phyloP scores from a whole-genome alignment of 2,888 invertebrate genomes.

The Calliopum simillimum region DNA sequence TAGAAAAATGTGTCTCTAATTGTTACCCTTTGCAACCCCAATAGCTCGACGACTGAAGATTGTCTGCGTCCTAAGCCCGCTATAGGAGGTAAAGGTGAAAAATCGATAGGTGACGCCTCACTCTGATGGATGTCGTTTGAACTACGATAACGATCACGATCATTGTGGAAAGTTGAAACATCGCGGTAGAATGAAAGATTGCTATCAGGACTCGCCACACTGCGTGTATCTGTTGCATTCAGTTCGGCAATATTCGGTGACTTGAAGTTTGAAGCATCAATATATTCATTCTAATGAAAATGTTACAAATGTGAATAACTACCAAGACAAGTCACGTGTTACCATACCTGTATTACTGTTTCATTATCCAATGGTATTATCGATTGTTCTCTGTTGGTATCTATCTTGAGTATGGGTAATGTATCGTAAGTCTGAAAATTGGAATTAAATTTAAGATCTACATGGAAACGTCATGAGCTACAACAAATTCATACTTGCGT shows the following conservation, averaged over 20 bases:
- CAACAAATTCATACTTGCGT: conserved; percentile 76
- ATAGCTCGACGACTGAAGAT: conserved; percentile 54
- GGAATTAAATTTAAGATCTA: not conserved
- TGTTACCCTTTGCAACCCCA: conserved; percentile 58
- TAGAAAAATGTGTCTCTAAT: not conserved
- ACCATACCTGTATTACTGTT: conserved; percentile 2
- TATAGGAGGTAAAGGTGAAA: conserved; percentile 38
- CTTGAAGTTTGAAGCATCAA: no score
- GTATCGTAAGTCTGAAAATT: conserved; percentile 71
- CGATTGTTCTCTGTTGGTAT: conserved; percentile 34
- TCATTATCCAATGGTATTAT: not conserved
- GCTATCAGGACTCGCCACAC: conserved; percentile 48
- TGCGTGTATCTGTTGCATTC: not conserved
- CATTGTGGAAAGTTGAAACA: conserved; percentile 50
- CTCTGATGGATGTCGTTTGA: conserved; percentile 68
- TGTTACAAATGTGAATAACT: no score
- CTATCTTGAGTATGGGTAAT: conserved; percentile 47
- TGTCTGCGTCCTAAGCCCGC: conserved; percentile 51
- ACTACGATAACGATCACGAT: conserved; percentile 66
- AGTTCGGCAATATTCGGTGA: no score
- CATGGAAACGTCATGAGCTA: not conserved
- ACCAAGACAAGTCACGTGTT: not conserved
- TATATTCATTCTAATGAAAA: no score
- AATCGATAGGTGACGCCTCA: conserved; percentile 57
- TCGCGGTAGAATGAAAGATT: conserved; percentile 53